Conservation (phyloP, 2,888 invertebrate genomes). For the Amorpha juglandis region DNA sequence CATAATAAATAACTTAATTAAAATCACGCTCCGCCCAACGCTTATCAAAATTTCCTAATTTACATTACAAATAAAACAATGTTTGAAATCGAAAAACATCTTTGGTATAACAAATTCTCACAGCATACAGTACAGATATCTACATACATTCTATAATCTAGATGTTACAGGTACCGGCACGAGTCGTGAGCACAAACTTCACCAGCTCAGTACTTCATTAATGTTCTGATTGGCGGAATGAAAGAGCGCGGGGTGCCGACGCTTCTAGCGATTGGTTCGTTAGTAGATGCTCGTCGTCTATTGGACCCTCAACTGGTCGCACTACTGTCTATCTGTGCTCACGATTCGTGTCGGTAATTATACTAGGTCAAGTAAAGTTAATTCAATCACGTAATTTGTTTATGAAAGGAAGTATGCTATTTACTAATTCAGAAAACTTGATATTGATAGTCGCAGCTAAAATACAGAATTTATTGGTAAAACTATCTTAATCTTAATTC, state of each 20-base stretch:
- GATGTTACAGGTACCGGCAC: too few species aligned
- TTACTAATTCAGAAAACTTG: conserved; percentile 6
- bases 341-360: background rate
- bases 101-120: conserved; percentile 39
- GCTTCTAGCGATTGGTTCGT: too few species aligned
- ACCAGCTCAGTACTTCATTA: too few species aligned
- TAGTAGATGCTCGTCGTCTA: too few species aligned
- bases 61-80: conserved; percentile 33
- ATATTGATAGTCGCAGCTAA: conserved; percentile 26
- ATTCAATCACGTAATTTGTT: background rate
- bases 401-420: background rate
- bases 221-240: too few species aligned
- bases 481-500: conserved; percentile 23
- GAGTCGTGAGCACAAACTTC: too few species aligned
- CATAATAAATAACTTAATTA: background rate
- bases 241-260: too few species aligned
- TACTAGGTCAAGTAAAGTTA: background rate
- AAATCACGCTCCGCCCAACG: background rate
- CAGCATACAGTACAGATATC: conserved; percentile 23
- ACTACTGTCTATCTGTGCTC: too few species aligned
- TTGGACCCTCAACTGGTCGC: too few species aligned
- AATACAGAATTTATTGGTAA: conserved; percentile 41
- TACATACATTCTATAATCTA: background rate
- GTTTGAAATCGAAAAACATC: conserved; percentile 34
- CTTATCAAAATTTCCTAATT: conserved; percentile 32